phyloP scores from a whole-genome alignment of 1,140 invertebrate species.

The Apis cerana region DNA sequence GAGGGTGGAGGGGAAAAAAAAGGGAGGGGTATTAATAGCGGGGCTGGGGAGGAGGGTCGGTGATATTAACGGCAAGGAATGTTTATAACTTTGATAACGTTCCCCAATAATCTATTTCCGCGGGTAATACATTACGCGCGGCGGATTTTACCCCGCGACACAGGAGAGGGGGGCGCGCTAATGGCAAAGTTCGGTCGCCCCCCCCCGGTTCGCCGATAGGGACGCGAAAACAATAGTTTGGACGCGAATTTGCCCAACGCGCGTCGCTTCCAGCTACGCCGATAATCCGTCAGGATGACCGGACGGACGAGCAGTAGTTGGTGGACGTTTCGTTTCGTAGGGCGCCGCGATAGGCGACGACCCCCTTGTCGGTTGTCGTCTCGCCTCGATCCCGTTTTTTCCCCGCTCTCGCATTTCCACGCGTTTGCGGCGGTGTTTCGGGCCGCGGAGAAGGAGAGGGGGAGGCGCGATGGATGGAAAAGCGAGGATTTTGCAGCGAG shows the following conservation, averaged over 20 bases:
- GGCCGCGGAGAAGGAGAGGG: not conserved
- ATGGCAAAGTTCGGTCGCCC: slow-evolving; percentile 63
- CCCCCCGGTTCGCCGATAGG: slow-evolving; percentile 8
- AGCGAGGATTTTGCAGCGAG: slow-evolving; percentile 53
- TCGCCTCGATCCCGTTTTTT: no score
- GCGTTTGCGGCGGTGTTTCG: not conserved
- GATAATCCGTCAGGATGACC: slow-evolving; percentile 56
- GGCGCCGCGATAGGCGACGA: no score
- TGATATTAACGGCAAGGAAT: slow-evolving; percentile 61
- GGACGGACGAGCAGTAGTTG: not conserved
- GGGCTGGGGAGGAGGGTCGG: slow-evolving; percentile 39
- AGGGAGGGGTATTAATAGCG: slow-evolving; percentile 55
- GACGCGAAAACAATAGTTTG: slow-evolving; percentile 58
- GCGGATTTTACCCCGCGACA: slow-evolving; percentile 45
- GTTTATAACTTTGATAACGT: slow-evolving; percentile 68
- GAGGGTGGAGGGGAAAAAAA: not conserved
- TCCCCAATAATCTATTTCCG: slow-evolving; percentile 65
- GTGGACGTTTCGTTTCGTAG: not conserved
- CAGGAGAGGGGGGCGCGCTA: slow-evolving; percentile 21
- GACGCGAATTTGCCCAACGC: slow-evolving; percentile 19
- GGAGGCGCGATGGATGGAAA: not conserved
- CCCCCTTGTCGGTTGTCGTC: no score
- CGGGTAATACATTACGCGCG: slow-evolving; percentile 64
- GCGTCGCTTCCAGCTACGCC: slow-evolving; percentile 27
- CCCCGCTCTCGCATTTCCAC: not conserved